Evolutionary conservation across 2,113 vertebrate genomes (phyloP), one percentile per base, ranked within the genome.

Genomic region (Antennarius striatus): DNA sequence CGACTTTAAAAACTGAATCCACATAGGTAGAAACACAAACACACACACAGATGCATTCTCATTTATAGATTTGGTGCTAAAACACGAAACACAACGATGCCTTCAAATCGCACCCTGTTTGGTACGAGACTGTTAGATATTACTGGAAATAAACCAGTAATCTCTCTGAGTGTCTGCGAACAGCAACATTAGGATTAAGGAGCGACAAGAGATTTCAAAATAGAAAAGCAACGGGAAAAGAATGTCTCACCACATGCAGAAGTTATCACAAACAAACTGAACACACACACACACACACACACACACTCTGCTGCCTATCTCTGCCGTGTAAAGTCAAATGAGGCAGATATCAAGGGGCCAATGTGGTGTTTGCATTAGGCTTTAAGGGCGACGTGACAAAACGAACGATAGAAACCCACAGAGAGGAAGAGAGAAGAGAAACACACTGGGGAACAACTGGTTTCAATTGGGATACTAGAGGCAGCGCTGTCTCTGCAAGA

Each of bases 71-170:
- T 16, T 49, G 47, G 6, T 14, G 14, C n/a, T 10, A 22, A 22
- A 22, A 22, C 22, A 22, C 22, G 2, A 63, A 11, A 15, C 2
- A 52, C 39, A 49, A 16, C 40, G 13, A 66, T 42, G 53, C 55
- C n/a, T 66, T 67, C 79, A 87, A 39, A 50, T 57, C 89, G 86
- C 91, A 89, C 92, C 87, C 89, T 88, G 90, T 87, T 91, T 90
- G 93, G 90, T 22, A 22, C 91, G 49, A 93, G 92, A 94, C 86
- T 79, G 85, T 87, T 92, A 91, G 93, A 90, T 92, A 65, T 92
- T 89, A 89, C 77, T 91, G 91, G 95, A 94, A 91, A 90, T 88
- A 94, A 95, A 96, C 93, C 96, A 97, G 95, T 96, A 95, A 97
- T 96, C 93, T 90, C 84, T 88, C 91, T 87, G 81, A 87, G 32